phyloP scores from a whole-genome alignment of 2,888 invertebrate species.

The Fragum sueziense region DNA sequence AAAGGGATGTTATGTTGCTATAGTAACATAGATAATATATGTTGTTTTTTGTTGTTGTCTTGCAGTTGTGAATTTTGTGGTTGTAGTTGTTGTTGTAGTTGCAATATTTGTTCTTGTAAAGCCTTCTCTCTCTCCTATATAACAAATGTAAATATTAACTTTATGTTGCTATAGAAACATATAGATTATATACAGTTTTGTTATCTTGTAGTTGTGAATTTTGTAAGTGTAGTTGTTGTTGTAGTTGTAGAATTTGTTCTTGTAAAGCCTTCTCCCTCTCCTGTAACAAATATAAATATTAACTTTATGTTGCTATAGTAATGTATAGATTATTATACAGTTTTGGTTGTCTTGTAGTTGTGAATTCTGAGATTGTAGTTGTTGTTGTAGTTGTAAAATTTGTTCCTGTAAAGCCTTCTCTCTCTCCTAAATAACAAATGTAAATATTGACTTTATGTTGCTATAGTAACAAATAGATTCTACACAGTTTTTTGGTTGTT shows the following conservation, averaged over 20 bases:
- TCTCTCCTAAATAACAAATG: conserved; percentile 60
- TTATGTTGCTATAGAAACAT: too few species aligned
- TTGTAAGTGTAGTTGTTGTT: conserved; percentile 67
- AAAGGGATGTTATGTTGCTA: too few species aligned
- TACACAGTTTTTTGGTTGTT: conserved; percentile 63
- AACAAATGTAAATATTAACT: conserved; percentile 4
- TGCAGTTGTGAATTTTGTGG: conserved; percentile 66
- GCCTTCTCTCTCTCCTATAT: conserved; percentile 71
- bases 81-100: conserved; percentile 68
- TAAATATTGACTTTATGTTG: too few species aligned
- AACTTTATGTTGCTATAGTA: too few species aligned
- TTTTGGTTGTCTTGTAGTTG: conserved; percentile 68
- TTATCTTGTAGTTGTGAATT: conserved; percentile 66
- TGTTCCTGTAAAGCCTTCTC: conserved; percentile 71
- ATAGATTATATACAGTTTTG: too few species aligned
- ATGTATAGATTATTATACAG: too few species aligned
- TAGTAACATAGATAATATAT: too few species aligned
- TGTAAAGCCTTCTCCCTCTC: too few species aligned
- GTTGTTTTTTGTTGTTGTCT: conserved; percentile 65
- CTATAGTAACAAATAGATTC: conserved; percentile 62
- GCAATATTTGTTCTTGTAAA: conserved; percentile 70
- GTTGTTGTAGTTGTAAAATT: conserved; percentile 67
- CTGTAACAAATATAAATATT: too few species aligned
- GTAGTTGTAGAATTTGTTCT: too few species aligned
- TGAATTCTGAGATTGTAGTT: conserved; percentile 68